Conservation (phyloP, 1,140 invertebrate genomes). For the Hypothenemus hampei region DNA sequence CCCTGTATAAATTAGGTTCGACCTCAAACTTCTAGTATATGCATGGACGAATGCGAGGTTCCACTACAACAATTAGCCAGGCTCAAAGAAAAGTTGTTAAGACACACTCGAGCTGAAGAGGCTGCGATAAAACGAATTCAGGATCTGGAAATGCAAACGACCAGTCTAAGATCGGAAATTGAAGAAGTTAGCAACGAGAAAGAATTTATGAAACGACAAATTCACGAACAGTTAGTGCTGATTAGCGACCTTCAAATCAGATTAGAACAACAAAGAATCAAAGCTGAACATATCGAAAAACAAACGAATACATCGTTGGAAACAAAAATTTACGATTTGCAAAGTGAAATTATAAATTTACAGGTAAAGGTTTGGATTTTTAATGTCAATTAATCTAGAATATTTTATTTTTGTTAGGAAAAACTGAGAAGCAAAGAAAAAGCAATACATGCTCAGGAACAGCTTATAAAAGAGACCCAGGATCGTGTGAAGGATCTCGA, state of each 20-base stretch:
- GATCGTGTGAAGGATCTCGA: conserved; percentile 51
- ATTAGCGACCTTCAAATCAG: conserved; percentile 73
- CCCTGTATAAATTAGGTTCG: conserved; percentile 30
- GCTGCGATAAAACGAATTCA: conserved; percentile 66
- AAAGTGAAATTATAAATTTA: conserved; percentile 51
- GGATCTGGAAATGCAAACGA: conserved; percentile 69
- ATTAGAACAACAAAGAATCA: conserved; percentile 69
- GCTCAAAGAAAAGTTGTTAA: conserved; percentile 61
- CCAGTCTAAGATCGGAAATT: conserved; percentile 53
- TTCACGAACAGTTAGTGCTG: conserved; percentile 72
- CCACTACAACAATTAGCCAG: conserved; percentile 46
- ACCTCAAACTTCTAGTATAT: conserved; percentile 32
- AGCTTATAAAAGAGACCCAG: conserved; percentile 46
- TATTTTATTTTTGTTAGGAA: conserved; percentile 46
- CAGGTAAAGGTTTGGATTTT: conserved; percentile 1
- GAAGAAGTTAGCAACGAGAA: conserved; percentile 75
- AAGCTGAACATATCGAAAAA: conserved; percentile 63
- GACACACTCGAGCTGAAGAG: conserved; percentile 65
- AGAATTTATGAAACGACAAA: conserved; percentile 70
- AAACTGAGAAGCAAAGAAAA: conserved; percentile 55
- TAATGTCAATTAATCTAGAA: not conserved
- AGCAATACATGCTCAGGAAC: conserved; percentile 51
- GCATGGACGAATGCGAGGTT: conserved; percentile 41
- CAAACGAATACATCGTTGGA: conserved; percentile 61
- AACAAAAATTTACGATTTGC: conserved; percentile 62